Base-by-base conservation (phyloP, 2,797 vertebrate genomes). In the Danio aesculapii region DNA sequence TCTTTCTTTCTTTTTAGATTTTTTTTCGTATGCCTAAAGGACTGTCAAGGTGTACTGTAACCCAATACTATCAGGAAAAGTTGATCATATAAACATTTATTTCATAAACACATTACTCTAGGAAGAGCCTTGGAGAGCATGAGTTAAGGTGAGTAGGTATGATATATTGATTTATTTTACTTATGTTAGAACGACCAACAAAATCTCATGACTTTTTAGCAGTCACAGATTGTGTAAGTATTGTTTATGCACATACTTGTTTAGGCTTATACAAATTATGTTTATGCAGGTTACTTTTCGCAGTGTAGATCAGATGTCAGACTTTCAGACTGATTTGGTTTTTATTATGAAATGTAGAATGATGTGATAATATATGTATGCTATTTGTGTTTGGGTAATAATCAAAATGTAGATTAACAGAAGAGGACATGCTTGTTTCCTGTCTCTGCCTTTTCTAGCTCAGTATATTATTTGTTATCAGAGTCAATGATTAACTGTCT, bases 401-500 rank as follows among this genome's bases (percentile, higher is more conserved):
- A 30, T 30, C 30, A 30, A 30, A 30, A 30, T 30, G 30, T 30
- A 30, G 30, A 3, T 30, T 30, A 30, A 30, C 6, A 41, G 14
- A n/a, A n/a, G 21, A 39, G 43, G 6, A 7, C 44, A 12, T 39
- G 9, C 0, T 6, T 49, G 9, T 74, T 62, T 49, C 46, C 2
- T 75, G 19, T 6, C 16, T 7, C 3, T 50, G 8, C 21, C 21
- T 12, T 52, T 50, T n/a, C 58, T 63, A 55, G 46, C n/a, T 16
- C 39, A 64, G 39, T 53, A 39, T 19, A 14, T 14, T 62, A 12
- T 44, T 44, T 44, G 8, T 66, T 77, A 44, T 77, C 49, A 46
- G 17, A 55, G 50, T 77, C 6, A 67, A 76, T 67, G 39, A 77
- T 77, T 67, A 67, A 67, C 62, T 16, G 12, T 55, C 46, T 63